A percentile compares a stretch with the other conserved stretches of the same genome.
Evolutionary conservation across 2,888 invertebrate genomes (phyloP).

Genomic region (Drosophila parthenogenetica): DNA sequence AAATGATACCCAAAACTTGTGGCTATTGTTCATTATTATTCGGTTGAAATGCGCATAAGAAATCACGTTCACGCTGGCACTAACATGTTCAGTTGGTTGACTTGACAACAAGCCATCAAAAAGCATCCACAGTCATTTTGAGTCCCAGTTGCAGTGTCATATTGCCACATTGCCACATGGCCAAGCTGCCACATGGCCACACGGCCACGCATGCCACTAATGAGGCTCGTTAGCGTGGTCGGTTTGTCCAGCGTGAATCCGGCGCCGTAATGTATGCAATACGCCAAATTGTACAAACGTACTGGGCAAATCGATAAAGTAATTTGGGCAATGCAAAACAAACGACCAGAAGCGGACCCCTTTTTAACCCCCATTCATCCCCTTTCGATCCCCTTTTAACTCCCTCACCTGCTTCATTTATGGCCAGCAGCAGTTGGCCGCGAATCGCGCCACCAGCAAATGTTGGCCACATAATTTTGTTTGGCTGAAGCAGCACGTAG

Average conservation of each 20-base stretch:
- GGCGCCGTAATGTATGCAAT: slow-evolving; percentile 69
- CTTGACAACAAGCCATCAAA: slow-evolving; percentile 16
- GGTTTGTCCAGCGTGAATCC: slow-evolving; percentile 34
- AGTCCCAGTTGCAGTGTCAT: slow-evolving; percentile 6
- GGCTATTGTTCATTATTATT: slow-evolving; percentile 40
- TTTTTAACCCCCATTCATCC: not conserved
- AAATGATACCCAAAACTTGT: too few relatives aligned
- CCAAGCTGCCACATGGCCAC: slow-evolving; percentile 40
- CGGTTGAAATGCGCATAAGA: slow-evolving; percentile 42
- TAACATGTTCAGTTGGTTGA: slow-evolving; percentile 54
- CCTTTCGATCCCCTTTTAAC: not conserved
- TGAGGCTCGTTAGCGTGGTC: slow-evolving; percentile 78
- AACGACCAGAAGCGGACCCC: slow-evolving; percentile 40
- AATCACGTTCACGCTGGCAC: slow-evolving; percentile 62
- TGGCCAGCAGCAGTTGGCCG: slow-evolving; percentile 22
- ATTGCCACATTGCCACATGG: slow-evolving; percentile 49
- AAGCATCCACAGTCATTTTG: not conserved
- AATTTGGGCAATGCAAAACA: slow-evolving; percentile 72
- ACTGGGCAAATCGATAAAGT: slow-evolving; percentile 78
- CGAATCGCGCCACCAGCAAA: slow-evolving; percentile 57
- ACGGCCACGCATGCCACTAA: slow-evolving; percentile 74
- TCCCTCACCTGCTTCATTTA: not conserved
- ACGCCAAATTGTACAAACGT: slow-evolving; percentile 78
- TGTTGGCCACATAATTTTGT: slow-evolving; percentile 75
- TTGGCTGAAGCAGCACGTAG: slow-evolving; percentile 69